These are phyloP conservation scores for Propithecus deckenii DNA, from an alignment of 2,797 vertebrate species.

Conservation along the genomic window DNA sequence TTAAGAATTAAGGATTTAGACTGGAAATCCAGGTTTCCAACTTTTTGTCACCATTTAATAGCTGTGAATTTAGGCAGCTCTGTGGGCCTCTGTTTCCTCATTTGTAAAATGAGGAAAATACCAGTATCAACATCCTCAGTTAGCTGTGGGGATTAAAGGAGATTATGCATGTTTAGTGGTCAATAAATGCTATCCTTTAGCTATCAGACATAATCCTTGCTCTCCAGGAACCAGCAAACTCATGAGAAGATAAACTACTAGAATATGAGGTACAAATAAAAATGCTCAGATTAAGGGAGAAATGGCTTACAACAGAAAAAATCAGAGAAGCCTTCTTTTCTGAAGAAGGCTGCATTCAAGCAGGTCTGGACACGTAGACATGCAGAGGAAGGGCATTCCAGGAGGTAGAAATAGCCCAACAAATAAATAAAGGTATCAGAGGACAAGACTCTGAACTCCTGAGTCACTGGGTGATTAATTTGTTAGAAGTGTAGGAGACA, in stretches of 20 bases:
- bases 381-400: background rate
- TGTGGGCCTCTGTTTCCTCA: background rate
- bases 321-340: background rate
- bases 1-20: background rate
- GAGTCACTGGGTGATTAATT: background rate
- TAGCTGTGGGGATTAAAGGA: constrained; percentile 18
- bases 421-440: background rate
- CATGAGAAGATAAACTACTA: background rate
- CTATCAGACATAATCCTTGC: background rate
- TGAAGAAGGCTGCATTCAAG: background rate
- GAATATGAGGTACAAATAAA: background rate
- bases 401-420: background rate
- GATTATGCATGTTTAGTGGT: background rate
- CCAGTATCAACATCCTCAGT: background rate
- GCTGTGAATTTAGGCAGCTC: background rate
- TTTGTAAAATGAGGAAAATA: constrained; percentile 26
- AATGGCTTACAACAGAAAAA: background rate
- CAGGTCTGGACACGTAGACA: background rate
- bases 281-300: background rate
- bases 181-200: background rate
- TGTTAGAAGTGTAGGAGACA: background rate
- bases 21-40: background rate
- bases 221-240: background rate
- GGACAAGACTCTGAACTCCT: background rate
- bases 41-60: background rate